Conservation (phyloP, 1,140 invertebrate species). For the Plectus sambesii region DNA sequence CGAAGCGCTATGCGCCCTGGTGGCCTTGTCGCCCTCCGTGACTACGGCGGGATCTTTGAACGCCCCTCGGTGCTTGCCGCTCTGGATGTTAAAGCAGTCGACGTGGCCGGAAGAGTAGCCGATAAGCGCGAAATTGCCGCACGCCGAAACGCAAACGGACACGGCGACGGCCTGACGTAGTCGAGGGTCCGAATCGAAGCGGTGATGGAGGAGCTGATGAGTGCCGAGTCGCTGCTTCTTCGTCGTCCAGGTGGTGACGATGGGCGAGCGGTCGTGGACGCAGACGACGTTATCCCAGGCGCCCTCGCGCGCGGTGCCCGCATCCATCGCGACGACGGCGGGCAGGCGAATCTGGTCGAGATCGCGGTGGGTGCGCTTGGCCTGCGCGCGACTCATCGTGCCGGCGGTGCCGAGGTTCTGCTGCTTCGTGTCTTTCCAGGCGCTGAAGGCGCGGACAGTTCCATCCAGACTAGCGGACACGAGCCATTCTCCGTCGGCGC, state of each 20-base stretch:
- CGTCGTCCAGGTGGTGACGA: conserved; percentile 84
- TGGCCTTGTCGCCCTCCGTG: conserved; percentile 55
- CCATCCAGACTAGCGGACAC: conserved; percentile 45
- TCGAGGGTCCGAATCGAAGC: conserved; percentile 46
- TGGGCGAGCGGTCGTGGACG: conserved; percentile 58
- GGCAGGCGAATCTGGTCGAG: conserved; percentile 23
- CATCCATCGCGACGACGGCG: conserved; percentile 31
- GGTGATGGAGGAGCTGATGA: conserved; percentile 48
- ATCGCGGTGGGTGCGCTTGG: not conserved
- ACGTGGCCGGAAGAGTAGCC: conserved; percentile 84
- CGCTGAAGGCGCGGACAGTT: not conserved
- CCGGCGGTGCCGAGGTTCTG: not conserved
- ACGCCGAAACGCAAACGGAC: conserved; percentile 61
- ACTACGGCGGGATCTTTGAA: conserved; percentile 56
- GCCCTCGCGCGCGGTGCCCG: conserved; percentile 51
- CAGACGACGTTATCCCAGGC: conserved; percentile 75
- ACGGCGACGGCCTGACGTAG: conserved; percentile 40
- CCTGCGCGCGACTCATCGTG: not conserved
- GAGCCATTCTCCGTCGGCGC: conserved; percentile 63
- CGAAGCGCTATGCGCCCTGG: conserved; percentile 65
- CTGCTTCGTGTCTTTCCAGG: not conserved
- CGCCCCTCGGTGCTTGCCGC: conserved; percentile 65
- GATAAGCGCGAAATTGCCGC: conserved; percentile 80
- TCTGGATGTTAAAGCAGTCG: conserved; percentile 91
- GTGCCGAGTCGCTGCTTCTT: conserved; percentile 72